phyloP scores from a whole-genome alignment of 2,888 invertebrate genomes.

The Drosophila tanythrix region DNA sequence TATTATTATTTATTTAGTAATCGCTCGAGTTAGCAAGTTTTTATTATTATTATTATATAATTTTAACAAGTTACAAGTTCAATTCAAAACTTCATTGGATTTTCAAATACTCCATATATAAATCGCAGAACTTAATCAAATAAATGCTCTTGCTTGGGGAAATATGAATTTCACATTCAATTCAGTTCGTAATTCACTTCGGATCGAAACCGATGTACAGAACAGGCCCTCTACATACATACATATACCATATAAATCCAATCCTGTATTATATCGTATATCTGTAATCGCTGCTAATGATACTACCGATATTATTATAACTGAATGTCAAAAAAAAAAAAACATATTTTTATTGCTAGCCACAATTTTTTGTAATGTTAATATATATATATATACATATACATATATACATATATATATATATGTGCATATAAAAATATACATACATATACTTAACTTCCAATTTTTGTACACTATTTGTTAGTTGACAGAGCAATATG shows the following conservation, averaged over 20 bases:
- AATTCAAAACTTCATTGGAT: background rate
- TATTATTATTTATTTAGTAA: background rate
- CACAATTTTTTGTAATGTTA: conserved; percentile 72
- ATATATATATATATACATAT: conserved; percentile 32
- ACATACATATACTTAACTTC: conserved; percentile 53
- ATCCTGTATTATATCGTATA: conserved; percentile 27
- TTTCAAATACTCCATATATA: background rate
- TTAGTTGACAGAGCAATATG: conserved; percentile 55
- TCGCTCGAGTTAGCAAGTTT: background rate
- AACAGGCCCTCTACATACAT: conserved; percentile 13
- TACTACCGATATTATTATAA: conserved; percentile 64
- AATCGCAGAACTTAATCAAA: background rate
- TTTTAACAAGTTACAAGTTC: background rate
- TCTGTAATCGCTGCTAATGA: conserved; percentile 53
- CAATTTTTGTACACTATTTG: conserved; percentile 78
- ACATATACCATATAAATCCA: conserved; percentile 24
- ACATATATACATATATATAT: conserved; percentile 6
- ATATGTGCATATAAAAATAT: conserved; percentile 24
- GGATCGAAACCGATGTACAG: conserved; percentile 3
- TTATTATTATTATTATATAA: background rate
- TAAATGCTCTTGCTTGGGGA: background rate
- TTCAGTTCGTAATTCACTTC: background rate
- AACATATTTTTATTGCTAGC: conserved; percentile 74
- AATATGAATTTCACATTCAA: background rate
- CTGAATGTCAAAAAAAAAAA: conserved; percentile 50